A percentile compares a stretch with the other conserved stretches of the same genome.
phyloP scores from a whole-genome alignment of 2,888 invertebrate species.

The Odiellus spinosus region DNA sequence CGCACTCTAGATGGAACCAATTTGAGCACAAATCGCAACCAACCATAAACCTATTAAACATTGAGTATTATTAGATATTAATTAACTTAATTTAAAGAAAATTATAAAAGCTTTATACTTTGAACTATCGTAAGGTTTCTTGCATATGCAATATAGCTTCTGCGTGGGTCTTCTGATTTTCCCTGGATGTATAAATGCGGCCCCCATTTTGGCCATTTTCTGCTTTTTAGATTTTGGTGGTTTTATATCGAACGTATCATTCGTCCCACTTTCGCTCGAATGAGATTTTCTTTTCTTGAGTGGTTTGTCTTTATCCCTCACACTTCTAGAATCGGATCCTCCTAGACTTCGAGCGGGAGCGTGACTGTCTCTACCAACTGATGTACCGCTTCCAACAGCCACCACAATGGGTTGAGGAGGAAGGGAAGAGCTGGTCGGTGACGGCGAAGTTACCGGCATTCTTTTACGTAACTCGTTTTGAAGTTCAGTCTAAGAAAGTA shows the following conservation, averaged over 20 bases:
- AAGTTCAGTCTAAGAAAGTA: conserved; percentile 8
- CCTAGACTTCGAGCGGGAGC: too few relatives aligned
- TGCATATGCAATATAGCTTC: conserved; percentile 59
- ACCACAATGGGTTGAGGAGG: neutral
- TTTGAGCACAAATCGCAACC: conserved; percentile 94
- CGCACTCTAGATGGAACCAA: conserved; percentile 97
- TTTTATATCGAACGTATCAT: neutral
- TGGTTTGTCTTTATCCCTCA: conserved; percentile 2
- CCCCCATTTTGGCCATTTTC: neutral
- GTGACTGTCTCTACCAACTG: too few relatives aligned
- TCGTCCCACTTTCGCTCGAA: conserved; percentile 15
- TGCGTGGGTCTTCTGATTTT: conserved; percentile 11
- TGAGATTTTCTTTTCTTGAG: conserved; percentile 17
- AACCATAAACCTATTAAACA: conserved; percentile 58
- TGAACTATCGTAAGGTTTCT: conserved; percentile 85
- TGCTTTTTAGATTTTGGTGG: neutral
- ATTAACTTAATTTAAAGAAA: neutral
- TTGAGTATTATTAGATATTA: neutral
- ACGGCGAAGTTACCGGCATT: conserved; percentile 8
- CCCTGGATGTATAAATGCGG: conserved; percentile 2
- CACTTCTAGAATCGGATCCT: too few relatives aligned
- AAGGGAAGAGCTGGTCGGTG: conserved; percentile 9
- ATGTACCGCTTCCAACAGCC: too few relatives aligned
- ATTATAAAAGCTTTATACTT: conserved; percentile 44
- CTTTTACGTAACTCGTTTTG: conserved; percentile 17